Evolutionary conservation across 2,888 invertebrate genomes (phyloP).

Genomic region (Tetanocera ferruginea): DNA sequence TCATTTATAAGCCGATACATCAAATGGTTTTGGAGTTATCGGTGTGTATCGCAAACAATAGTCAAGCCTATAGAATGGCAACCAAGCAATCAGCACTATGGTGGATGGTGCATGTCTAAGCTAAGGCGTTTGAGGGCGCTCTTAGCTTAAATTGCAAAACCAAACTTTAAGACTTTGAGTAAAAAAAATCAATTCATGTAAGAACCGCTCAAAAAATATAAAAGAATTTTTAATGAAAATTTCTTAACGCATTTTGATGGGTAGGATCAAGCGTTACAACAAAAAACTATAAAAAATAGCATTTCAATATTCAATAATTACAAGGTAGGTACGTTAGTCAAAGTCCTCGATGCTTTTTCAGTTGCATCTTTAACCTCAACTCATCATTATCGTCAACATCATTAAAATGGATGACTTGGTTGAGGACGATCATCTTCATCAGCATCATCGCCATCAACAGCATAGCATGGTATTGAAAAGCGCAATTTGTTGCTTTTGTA

Average conservation of each 20-base stretch:
- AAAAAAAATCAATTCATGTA: background rate
- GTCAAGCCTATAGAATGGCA: background rate
- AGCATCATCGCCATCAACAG: background rate
- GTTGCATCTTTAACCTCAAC: conserved; percentile 1
- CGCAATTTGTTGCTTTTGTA: conserved; percentile 21
- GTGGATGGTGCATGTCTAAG: too few species aligned
- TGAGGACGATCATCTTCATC: background rate
- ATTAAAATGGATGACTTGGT: background rate
- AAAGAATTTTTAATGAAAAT: background rate
- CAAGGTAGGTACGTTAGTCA: background rate
- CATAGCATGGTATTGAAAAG: background rate
- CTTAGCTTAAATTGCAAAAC: too few species aligned
- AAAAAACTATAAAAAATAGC: background rate
- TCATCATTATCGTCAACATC: background rate
- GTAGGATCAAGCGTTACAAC: background rate
- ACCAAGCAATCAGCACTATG: background rate
- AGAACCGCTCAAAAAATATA: background rate
- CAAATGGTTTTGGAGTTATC: background rate
- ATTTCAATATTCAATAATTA: conserved; percentile 24
- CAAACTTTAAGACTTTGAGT: too few species aligned
- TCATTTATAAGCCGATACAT: conserved; percentile 2
- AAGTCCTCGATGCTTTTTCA: background rate
- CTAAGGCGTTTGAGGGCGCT: background rate
- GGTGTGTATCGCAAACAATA: too few species aligned
- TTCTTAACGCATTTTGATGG: background rate